These are phyloP conservation scores for Phaethon lepturus DNA, from an alignment of 2,113 vertebrate genomes.

Conservation along the genomic window DNA sequence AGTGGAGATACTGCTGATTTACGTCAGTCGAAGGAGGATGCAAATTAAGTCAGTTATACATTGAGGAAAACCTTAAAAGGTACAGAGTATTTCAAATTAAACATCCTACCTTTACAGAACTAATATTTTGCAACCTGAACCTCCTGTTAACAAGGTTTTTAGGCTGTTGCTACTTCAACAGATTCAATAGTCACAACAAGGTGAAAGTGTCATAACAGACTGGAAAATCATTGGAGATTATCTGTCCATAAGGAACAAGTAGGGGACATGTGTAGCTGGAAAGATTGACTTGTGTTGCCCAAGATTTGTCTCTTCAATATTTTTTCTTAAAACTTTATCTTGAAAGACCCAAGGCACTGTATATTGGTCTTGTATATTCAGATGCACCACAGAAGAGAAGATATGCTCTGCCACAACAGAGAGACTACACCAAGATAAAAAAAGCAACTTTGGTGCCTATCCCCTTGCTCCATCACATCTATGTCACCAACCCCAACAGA, in stretches of 20 bases:
- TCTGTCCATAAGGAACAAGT: background rate
- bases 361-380: background rate
- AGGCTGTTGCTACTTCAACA: background rate
- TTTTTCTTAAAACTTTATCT: background rate
- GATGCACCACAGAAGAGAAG: background rate
- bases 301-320: background rate
- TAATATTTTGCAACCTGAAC: background rate
- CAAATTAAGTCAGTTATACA: background rate
- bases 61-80: background rate
- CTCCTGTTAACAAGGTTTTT: background rate
- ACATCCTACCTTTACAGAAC: background rate
- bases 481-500: background rate
- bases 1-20: background rate
- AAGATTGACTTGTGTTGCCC: background rate
- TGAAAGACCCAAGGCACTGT: background rate
- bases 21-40: background rate
- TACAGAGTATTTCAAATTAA: background rate
- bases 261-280: background rate
- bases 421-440: background rate
- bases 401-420: background rate
- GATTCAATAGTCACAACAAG: background rate
- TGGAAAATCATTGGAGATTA: background rate
- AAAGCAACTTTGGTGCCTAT: background rate
- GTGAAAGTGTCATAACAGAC: background rate
- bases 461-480: background rate